Conservation (phyloP, 2,888 invertebrate genomes). For the Zygothrica quintamaculata region DNA sequence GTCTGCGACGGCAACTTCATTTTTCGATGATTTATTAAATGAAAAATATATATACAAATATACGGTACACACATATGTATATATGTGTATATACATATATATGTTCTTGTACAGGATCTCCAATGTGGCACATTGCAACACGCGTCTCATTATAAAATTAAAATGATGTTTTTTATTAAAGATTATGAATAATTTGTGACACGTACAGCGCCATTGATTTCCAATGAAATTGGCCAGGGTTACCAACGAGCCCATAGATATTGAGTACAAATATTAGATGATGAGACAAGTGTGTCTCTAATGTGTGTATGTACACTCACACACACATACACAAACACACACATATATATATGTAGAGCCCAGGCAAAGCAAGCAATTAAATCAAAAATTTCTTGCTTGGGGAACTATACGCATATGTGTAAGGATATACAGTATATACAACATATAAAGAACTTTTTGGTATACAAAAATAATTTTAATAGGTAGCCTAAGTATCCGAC, state of each 20-base stretch:
- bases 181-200: slow-evolving; percentile 80
- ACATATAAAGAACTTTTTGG: too few species aligned
- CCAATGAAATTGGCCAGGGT: slow-evolving; percentile 61
- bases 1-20: slow-evolving; percentile 75
- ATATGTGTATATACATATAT: background rate
- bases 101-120: slow-evolving; percentile 43
- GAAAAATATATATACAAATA: slow-evolving; percentile 45
- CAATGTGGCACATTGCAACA: slow-evolving; percentile 57
- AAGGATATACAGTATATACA: too few species aligned
- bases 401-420: too few species aligned
- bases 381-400: too few species aligned
- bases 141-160: slow-evolving; percentile 75
- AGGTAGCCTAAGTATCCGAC: too few species aligned
- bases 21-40: slow-evolving; percentile 77
- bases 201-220: slow-evolving; percentile 63
- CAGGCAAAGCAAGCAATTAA: too few species aligned
- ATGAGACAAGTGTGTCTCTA: too few species aligned
- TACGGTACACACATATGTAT: slow-evolving; percentile 1
- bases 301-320: too few species aligned
- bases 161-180: slow-evolving; percentile 78
- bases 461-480: too few species aligned
- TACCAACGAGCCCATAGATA: slow-evolving; percentile 21
- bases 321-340: too few species aligned
- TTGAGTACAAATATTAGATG: background rate
- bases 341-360: too few species aligned